Percentiles rank a stretch among this genome's conserved stretches.
These are phyloP conservation scores for Rhingia rostrata DNA, from an alignment of 2,888 invertebrate species.

Conservation along the genomic window DNA sequence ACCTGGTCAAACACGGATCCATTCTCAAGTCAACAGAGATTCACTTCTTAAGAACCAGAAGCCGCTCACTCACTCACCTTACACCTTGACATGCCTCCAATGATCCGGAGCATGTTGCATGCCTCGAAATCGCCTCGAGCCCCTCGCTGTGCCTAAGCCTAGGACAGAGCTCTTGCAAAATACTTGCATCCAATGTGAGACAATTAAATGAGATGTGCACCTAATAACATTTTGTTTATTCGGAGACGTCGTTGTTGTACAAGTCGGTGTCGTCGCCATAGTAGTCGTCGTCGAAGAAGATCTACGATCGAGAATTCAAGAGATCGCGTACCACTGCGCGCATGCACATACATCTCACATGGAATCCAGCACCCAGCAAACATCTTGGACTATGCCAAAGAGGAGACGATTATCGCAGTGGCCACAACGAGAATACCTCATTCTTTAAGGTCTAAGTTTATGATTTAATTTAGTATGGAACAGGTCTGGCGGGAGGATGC, in stretches of 20 bases:
- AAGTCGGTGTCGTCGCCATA: slow-evolving; percentile 8
- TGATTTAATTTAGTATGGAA: slow-evolving; percentile 72
- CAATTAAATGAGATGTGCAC: slow-evolving; percentile 74
- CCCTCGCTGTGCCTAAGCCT: slow-evolving; percentile 39
- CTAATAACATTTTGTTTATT: slow-evolving; percentile 69
- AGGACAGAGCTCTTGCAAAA: slow-evolving; percentile 56
- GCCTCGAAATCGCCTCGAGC: slow-evolving; percentile 37
- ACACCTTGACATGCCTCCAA: slow-evolving; percentile 72
- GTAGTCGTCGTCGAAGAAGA: slow-evolving; percentile 44
- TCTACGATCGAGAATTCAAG: slow-evolving; percentile 33
- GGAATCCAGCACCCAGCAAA: neutral
- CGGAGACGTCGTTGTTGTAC: neutral
- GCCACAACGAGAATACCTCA: slow-evolving; percentile 61
- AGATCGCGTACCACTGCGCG: slow-evolving; percentile 26
- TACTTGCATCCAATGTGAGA: slow-evolving; percentile 70
- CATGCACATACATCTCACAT: neutral
- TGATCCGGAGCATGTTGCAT: slow-evolving; percentile 69
- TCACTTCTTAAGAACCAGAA: slow-evolving; percentile 65
- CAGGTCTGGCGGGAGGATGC: slow-evolving; percentile 43
- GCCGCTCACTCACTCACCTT: slow-evolving; percentile 69
- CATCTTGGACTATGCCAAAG: slow-evolving; percentile 41
- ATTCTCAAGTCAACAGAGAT: slow-evolving; percentile 45
- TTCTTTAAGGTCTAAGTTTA: slow-evolving; percentile 74
- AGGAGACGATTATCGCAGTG: slow-evolving; percentile 55
- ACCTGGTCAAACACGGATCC: slow-evolving; percentile 72